Evolutionary conservation across 2,113 vertebrate species (phyloP).

Genomic region (Corythaixoides concolor): DNA sequence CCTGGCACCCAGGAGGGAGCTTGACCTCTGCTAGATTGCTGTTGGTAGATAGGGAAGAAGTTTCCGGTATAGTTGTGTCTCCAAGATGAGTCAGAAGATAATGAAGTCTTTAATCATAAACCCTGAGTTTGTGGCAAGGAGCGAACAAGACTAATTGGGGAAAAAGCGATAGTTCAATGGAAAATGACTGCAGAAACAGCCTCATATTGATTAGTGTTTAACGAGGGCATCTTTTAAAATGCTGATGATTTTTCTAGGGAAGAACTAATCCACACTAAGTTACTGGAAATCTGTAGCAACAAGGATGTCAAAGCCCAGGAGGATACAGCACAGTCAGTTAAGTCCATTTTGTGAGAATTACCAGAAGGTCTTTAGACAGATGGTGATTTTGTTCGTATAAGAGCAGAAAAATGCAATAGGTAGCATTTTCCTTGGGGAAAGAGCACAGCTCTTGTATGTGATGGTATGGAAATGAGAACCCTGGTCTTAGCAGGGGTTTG

Average conservation of each 20-base stretch:
- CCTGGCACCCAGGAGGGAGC: background rate
- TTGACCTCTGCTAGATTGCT: background rate
- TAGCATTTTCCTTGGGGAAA: background rate
- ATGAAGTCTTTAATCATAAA: background rate
- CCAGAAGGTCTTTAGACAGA: background rate
- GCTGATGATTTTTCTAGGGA: background rate
- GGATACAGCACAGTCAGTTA: background rate
- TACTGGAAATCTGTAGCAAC: conserved; percentile 4
- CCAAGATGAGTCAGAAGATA: background rate
- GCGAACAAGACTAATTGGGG: background rate
- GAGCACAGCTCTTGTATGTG: background rate
- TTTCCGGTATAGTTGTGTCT: background rate
- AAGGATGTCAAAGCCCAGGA: conserved; percentile 1
- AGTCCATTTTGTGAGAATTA: background rate
- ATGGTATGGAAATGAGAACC: background rate
- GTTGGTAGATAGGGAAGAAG: background rate
- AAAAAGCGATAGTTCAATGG: background rate
- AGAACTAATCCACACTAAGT: conserved; percentile 36
- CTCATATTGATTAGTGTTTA: conserved; percentile 38
- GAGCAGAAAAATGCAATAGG: background rate
- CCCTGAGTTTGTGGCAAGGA: background rate
- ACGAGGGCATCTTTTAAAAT: conserved; percentile 28
- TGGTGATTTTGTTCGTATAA: background rate
- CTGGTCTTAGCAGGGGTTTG: background rate
- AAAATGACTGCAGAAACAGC: conserved; percentile 34